These are phyloP conservation scores for Cyprinodon tularosa DNA, from an alignment of 2,113 vertebrate species.

Conservation along the genomic window DNA sequence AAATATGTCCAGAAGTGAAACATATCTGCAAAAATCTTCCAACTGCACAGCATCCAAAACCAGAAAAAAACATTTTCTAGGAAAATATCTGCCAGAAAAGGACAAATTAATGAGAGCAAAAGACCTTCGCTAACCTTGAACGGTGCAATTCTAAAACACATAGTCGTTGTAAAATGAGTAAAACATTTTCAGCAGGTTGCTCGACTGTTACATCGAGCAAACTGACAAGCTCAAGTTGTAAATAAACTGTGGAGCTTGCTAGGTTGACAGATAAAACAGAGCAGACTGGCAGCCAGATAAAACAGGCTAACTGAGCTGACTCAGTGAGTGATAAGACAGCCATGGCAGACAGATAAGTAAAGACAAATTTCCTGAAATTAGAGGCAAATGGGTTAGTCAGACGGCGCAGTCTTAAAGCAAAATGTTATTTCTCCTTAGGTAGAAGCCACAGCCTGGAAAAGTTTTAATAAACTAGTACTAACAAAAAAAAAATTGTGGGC, in stretches of 20 bases:
- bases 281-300: background rate
- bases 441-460: background rate
- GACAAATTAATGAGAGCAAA: too few species aligned
- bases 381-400: background rate
- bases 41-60: too few species aligned
- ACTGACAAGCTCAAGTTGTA: background rate
- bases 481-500: background rate
- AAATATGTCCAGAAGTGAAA: too few species aligned
- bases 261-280: background rate
- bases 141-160: too few species aligned
- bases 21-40: too few species aligned
- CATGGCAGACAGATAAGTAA: background rate
- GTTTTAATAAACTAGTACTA: background rate
- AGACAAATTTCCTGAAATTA: background rate
- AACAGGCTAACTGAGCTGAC: background rate
- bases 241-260: background rate
- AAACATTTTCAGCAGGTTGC: background rate
- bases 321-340: background rate
- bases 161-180: background rate
- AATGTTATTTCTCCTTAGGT: background rate
- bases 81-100: too few species aligned
- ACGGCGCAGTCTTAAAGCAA: background rate
- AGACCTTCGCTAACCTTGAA: too few species aligned
- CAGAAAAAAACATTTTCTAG: too few species aligned
- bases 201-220: background rate